Evolutionary conservation across 2,797 vertebrate species (phyloP).

Genomic region (Setipinna tenuifilis): DNA sequence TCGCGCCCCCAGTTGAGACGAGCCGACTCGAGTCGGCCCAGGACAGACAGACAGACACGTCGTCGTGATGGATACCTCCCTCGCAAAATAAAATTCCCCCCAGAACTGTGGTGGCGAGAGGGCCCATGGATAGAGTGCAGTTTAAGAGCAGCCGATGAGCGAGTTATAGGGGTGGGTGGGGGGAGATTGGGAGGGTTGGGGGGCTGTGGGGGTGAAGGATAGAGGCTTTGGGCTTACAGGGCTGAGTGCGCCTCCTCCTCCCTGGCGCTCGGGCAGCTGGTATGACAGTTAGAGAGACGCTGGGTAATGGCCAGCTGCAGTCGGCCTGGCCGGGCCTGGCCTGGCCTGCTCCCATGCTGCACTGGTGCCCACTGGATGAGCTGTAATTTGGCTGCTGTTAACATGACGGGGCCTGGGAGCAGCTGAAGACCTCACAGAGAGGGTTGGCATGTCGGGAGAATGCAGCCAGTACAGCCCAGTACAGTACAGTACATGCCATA

Average conservation of each 20-base stretch:
- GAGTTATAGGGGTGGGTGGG: slow-evolving; percentile 22
- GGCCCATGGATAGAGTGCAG: slow-evolving; percentile 9
- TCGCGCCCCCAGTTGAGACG: no score
- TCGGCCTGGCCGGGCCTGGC: not conserved
- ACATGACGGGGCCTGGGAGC: not conserved
- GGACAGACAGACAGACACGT: not conserved
- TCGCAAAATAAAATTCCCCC: slow-evolving; percentile 24
- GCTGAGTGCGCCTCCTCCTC: not conserved
- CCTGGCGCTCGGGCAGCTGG: not conserved
- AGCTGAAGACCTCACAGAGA: not conserved
- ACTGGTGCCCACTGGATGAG: not conserved
- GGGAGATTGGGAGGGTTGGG: not conserved
- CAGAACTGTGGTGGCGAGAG: slow-evolving; percentile 26
- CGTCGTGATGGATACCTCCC: slow-evolving; percentile 32
- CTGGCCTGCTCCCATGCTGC: not conserved
- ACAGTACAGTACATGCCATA: no score
- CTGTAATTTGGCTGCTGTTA: not conserved
- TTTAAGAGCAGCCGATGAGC: slow-evolving; percentile 25
- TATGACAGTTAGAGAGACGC: not conserved
- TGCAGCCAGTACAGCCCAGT: not conserved
- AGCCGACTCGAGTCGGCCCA: not conserved
- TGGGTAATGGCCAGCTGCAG: not conserved
- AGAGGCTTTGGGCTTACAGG: no score
- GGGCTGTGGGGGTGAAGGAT: not conserved
- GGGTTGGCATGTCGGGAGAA: not conserved